These are phyloP conservation scores for Mustela erminea DNA, from an alignment of 2,797 vertebrate species.

Conservation along the genomic window DNA sequence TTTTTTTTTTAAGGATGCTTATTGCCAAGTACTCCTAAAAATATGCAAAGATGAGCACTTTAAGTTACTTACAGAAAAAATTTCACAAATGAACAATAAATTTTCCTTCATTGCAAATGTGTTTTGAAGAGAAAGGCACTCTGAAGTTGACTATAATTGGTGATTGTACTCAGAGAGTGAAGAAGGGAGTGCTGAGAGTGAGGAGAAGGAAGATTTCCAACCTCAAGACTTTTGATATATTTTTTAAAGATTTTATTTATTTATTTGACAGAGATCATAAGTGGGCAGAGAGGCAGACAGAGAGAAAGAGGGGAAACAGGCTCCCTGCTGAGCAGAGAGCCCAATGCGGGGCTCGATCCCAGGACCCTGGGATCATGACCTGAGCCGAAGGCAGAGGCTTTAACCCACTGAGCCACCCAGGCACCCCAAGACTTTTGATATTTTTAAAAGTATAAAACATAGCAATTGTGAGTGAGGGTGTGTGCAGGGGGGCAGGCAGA, in stretches of 20 bases:
- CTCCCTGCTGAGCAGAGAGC: too few relatives aligned
- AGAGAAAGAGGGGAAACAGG: too few relatives aligned
- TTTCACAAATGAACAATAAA: constrained; percentile 12
- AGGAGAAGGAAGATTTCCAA: background rate
- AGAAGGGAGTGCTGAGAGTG: background rate
- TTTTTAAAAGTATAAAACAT: background rate
- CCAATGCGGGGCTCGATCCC: too few relatives aligned
- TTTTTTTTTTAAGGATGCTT: background rate
- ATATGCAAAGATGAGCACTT: background rate
- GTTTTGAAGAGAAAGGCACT: background rate
- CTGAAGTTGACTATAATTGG: background rate
- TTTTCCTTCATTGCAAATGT: background rate
- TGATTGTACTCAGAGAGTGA: background rate
- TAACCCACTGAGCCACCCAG: too few relatives aligned
- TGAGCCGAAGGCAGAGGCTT: too few relatives aligned
- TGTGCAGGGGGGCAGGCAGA: background rate
- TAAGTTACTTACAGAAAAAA: background rate
- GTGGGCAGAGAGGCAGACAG: too few relatives aligned
- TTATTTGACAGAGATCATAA: too few relatives aligned
- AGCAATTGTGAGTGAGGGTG: background rate
- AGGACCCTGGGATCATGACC: too few relatives aligned
- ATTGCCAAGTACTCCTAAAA: background rate
- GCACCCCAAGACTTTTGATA: background rate
- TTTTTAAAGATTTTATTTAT: background rate
- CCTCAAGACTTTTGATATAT: background rate